Base-by-base conservation (phyloP, 2,888 invertebrate genomes). In the Aleiodes alternator region DNA sequence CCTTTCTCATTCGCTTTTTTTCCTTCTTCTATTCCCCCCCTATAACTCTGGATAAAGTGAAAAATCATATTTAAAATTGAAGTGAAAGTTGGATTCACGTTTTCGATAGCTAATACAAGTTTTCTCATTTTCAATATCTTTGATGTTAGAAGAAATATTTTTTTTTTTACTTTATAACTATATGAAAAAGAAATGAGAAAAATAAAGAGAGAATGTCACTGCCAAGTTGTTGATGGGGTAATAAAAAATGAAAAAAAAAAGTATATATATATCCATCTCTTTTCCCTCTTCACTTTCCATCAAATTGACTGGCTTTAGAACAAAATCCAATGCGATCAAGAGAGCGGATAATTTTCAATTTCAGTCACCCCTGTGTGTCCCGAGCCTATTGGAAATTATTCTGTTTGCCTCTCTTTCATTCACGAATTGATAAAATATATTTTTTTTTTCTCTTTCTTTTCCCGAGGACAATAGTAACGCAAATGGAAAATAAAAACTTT, bases 41-140 rank as follows among this genome's bases (percentile, higher is more conserved):
- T n/a, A 48, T 64, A 23, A 64, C 64, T 23, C 61, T 51, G 38
- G 53, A 74, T 55, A 70, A 64, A 66, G 59, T 75, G 70, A 75
- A 75, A 59, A 71, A 71, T 75, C 55, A 70, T 55, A 51, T 14
- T 64, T 38, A 56, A 71, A 75, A 75, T 75, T 75, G 75, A 64
- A 71, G 6, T 51, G 59, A 64, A 71, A 75, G 70, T 75, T 48
- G 64, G 75, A 75, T 75, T 59, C 53, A 64, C 64, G 50, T 66
- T 66, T 55, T 43, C 43, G 70, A 70, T 75, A 51, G 61, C 59
- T 53, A 29, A 59, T 38, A 34, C 29, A 64, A 61, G 56, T 51
- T 59, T 64, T 55, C 55, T 55, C 59, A 61, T 55, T 61, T 53
- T 23, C 61, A 23, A 64, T 61, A 70, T 43, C 59, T 75, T 75